These are phyloP conservation scores for Mamestra brassicae DNA, from an alignment of 2,888 invertebrate genomes.

Conservation along the genomic window DNA sequence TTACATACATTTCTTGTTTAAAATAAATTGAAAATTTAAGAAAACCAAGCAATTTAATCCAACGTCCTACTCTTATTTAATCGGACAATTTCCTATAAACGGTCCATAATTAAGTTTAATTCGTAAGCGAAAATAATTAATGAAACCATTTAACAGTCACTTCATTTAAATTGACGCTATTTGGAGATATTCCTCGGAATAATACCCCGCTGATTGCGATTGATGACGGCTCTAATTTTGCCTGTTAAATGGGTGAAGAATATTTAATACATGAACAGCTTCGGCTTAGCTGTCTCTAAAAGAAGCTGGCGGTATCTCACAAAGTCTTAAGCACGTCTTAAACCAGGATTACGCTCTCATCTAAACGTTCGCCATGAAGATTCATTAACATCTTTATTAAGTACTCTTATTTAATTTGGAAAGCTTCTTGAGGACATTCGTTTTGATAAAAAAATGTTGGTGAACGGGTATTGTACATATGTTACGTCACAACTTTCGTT, in stretches of 20 bases:
- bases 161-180: constrained; percentile 41
- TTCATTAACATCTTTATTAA: constrained; percentile 46
- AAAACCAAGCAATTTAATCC: not conserved
- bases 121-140: constrained; percentile 43
- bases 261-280: constrained; percentile 11
- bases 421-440: not conserved
- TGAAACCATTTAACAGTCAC: constrained; percentile 38
- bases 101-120: constrained; percentile 30
- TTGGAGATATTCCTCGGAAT: constrained; percentile 25
- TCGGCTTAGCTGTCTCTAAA: not conserved
- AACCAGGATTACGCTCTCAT: constrained; percentile 49
- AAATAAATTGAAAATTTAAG: not conserved
- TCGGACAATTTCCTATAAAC: constrained; percentile 15
- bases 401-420: constrained; percentile 37
- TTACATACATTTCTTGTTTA: not conserved
- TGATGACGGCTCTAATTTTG: constrained; percentile 25
- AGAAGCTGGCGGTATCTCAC: constrained; percentile 14
- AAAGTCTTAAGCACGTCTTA: constrained; percentile 34
- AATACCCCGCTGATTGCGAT: constrained; percentile 42
- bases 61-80: not conserved
- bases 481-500: constrained; percentile 49
- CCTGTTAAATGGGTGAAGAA: not conserved
- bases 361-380: constrained; percentile 26
- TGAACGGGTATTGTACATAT: not conserved
- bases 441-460: constrained; percentile 6